Percentiles rank a stretch among this genome's conserved stretches.
These are phyloP conservation scores for Oeneis ivallda DNA, from an alignment of 2,888 invertebrate genomes.

Conservation along the genomic window DNA sequence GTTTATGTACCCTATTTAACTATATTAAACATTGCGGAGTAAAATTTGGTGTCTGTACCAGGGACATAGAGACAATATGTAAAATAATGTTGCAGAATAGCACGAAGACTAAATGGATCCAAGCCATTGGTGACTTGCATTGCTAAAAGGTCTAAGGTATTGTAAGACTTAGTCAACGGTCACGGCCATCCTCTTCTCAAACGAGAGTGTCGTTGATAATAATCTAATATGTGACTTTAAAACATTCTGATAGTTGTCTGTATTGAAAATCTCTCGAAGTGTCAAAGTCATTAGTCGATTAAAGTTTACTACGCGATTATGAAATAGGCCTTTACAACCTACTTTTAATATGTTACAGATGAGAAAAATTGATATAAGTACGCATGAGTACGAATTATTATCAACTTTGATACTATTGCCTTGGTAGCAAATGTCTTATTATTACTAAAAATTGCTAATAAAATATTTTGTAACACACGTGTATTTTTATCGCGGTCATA, in stretches of 20 bases:
- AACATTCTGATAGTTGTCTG: too few species aligned
- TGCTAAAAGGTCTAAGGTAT: neutral
- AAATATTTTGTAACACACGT: constrained; percentile 1
- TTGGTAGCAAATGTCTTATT: neutral
- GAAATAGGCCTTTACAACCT: too few species aligned
- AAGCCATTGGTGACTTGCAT: constrained; percentile 16
- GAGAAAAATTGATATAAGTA: neutral
- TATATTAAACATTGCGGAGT: neutral
- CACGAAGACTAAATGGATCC: constrained; percentile 11
- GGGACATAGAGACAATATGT: neutral
- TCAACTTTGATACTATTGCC: neutral
- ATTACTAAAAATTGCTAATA: neutral
- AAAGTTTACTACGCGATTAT: too few species aligned
- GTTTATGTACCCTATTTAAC: too few species aligned
- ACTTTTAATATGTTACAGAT: neutral
- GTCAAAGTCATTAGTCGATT: too few species aligned
- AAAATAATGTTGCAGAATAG: constrained; percentile 1
- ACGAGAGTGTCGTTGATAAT: too few species aligned
- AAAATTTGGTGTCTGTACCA: neutral
- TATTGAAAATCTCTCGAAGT: too few species aligned
- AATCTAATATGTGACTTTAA: too few species aligned
- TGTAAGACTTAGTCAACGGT: neutral
- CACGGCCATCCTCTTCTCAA: neutral
- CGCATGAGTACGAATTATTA: too few species aligned
- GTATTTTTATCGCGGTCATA: constrained; percentile 11